phyloP scores from a whole-genome alignment of 2,797 vertebrate genomes.

The Helarctos malayanus region DNA sequence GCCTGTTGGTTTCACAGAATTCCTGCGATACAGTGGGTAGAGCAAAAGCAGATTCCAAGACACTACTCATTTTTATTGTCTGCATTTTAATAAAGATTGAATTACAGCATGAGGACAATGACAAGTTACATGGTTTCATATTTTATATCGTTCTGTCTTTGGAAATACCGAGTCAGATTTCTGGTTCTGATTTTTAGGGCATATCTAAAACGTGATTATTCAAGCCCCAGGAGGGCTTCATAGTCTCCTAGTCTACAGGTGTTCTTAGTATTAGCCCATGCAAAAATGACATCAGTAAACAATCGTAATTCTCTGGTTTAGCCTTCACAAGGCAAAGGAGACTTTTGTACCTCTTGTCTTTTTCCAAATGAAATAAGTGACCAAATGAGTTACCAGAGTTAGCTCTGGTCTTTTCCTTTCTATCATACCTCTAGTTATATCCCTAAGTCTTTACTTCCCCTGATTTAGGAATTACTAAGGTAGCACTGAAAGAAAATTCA shows the following conservation, averaged over 20 bases:
- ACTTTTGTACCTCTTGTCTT: background rate
- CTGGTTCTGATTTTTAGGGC: background rate
- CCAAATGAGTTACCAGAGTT: background rate
- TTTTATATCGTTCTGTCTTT: constrained; percentile 52
- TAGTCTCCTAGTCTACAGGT: background rate
- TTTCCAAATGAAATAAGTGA: constrained; percentile 54
- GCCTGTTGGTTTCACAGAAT: constrained; percentile 63
- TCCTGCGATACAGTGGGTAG: background rate
- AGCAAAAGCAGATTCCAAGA: constrained; percentile 50
- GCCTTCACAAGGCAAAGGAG: constrained; percentile 47
- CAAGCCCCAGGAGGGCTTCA: background rate
- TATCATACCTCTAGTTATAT: background rate
- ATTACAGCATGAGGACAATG: background rate
- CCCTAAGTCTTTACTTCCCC: background rate
- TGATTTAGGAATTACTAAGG: background rate
- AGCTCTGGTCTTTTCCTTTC: constrained; percentile 52
- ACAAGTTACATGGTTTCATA: background rate
- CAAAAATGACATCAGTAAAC: constrained; percentile 53
- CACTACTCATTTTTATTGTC: constrained; percentile 17
- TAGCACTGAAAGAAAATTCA: background rate
- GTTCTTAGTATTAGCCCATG: background rate
- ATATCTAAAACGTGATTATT: constrained; percentile 26
- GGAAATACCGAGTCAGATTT: background rate
- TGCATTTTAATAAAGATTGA: constrained; percentile 65
- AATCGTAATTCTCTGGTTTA: constrained; percentile 68